Percentiles rank a stretch among this genome's conserved stretches.
Conservation (phyloP, 2,797 vertebrate genomes). For the Lithobates pipiens region DNA sequence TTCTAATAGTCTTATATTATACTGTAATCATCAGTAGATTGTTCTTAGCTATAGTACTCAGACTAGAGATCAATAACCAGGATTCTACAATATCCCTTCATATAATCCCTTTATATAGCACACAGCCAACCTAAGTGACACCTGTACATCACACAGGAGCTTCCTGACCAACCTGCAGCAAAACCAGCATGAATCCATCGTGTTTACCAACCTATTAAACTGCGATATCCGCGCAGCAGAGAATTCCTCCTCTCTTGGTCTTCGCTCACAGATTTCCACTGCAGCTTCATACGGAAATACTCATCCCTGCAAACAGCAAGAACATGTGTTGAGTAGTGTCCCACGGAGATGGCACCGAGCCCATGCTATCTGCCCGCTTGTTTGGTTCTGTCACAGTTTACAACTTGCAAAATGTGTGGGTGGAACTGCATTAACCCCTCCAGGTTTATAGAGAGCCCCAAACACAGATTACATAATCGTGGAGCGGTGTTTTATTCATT, state of each 20-base stretch:
- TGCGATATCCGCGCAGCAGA: slow-evolving; percentile 87
- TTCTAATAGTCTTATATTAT: too few species aligned
- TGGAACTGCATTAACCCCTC: slow-evolving; percentile 23
- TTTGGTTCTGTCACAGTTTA: slow-evolving; percentile 16
- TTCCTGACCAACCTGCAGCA: not conserved
- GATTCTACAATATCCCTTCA: too few species aligned
- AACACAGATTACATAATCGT: too few species aligned
- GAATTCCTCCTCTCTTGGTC: slow-evolving; percentile 93
- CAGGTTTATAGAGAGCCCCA: too few species aligned
- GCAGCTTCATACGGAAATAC: slow-evolving; percentile 93
- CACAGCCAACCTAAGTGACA: too few species aligned
- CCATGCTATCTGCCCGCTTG: slow-evolving; percentile 12
- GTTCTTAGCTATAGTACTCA: too few species aligned
- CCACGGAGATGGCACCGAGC: slow-evolving; percentile 46
- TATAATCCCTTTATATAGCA: too few species aligned
- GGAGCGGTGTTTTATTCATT: too few species aligned
- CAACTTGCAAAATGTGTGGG: slow-evolving; percentile 34
- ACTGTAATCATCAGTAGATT: too few species aligned
- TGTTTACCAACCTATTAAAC: slow-evolving; percentile 83
- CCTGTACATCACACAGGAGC: not conserved
- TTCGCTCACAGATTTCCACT: slow-evolving; percentile 91
- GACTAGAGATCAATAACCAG: too few species aligned
- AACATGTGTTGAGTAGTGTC: slow-evolving; percentile 27
- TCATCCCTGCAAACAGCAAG: slow-evolving; percentile 77
- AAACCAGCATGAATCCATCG: not conserved